phyloP scores from a whole-genome alignment of 2,888 invertebrate genomes.

The Stratiomys singularior region DNA sequence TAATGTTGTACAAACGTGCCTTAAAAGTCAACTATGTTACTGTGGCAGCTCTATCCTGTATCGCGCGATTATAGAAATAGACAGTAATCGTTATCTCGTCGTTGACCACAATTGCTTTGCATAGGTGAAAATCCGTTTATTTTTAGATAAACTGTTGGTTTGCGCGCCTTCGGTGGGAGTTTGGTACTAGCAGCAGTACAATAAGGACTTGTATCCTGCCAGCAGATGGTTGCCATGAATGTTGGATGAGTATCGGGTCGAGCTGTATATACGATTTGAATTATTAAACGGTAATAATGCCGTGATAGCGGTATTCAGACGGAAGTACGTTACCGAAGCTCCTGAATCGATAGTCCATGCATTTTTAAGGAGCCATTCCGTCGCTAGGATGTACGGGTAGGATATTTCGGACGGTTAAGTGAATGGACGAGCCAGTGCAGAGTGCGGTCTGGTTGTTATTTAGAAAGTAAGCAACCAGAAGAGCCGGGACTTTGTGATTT shows the following conservation, averaged over 20 bases:
- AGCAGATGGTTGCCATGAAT: neutral
- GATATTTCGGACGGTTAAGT: neutral
- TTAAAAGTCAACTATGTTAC: no score
- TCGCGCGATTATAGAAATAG: no score
- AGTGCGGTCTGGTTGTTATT: no score
- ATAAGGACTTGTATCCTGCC: neutral
- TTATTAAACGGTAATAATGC: slow-evolving; percentile 9
- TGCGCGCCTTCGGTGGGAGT: neutral
- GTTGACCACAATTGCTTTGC: slow-evolving; percentile 2
- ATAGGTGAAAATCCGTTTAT: neutral
- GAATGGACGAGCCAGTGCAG: no score
- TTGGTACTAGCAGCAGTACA: no score
- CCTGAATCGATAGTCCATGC: slow-evolving; percentile 6
- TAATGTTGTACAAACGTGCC: no score
- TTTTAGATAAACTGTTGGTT: neutral
- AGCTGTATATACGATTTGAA: slow-evolving; percentile 21
- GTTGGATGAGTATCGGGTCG: slow-evolving; percentile 4
- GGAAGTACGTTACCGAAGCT: neutral
- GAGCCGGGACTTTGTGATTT: no score
- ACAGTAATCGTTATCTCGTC: neutral
- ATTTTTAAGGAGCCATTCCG: slow-evolving; percentile 4
- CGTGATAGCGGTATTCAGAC: slow-evolving; percentile 16
- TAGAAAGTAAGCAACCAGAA: no score
- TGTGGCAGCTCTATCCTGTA: no score
- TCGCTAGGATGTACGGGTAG: neutral